Percentiles rank a stretch among this genome's conserved stretches.
Evolutionary conservation across 2,113 vertebrate genomes (phyloP).

Genomic region (Syngnathus scovelli): DNA sequence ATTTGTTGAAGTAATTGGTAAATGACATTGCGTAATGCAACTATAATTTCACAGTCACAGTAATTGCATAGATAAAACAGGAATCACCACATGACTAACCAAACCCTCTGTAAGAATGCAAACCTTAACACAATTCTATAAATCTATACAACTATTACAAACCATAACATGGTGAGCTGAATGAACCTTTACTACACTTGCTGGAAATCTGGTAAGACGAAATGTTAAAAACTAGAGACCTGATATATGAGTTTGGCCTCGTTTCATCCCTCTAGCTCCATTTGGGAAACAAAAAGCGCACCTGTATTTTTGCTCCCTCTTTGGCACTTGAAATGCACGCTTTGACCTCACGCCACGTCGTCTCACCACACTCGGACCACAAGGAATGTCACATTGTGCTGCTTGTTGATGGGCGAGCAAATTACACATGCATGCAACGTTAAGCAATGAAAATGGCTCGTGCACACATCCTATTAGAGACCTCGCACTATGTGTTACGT

Average conservation of each 20-base stretch:
- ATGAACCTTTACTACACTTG: background rate
- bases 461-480: background rate
- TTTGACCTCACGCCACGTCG: background rate
- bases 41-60: background rate
- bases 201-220: background rate
- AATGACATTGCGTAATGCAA: background rate
- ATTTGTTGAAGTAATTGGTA: background rate
- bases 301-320: slow-evolving; percentile 8
- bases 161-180: background rate
- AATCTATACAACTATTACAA: background rate
- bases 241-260: background rate
- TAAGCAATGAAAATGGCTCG: background rate
- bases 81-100: background rate
- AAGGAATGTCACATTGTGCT: slow-evolving; percentile 23
- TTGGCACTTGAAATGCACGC: background rate
- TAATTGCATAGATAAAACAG: background rate
- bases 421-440: background rate
- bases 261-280: background rate
- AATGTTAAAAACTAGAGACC: background rate
- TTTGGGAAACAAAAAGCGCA: slow-evolving; percentile 33
- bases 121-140: background rate
- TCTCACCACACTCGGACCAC: slow-evolving; percentile 1
- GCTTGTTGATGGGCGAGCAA: slow-evolving; percentile 1
- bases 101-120: background rate
- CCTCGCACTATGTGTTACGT: background rate